Base-by-base conservation (phyloP, 2,888 invertebrate species). In the Psylliodes chrysocephalus region DNA sequence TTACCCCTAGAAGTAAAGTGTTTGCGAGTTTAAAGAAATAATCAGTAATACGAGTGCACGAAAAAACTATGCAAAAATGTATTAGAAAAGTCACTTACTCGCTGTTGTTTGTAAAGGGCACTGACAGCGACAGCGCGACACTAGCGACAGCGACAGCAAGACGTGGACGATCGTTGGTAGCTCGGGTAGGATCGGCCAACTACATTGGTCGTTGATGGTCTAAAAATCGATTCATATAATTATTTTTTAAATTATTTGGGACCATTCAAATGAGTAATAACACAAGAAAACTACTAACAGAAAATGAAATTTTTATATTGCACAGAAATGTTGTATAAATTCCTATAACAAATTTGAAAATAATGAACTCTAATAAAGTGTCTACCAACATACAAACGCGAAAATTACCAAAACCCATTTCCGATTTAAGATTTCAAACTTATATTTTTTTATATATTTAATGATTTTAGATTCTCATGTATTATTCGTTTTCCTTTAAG, bases 41-140 rank as follows among this genome's bases (percentile, higher is more conserved):
- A 47, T 53, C 35, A 46, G 33, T 61, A 59, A 55, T 15, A 17
- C 15, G 35, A 40, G 55, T 59, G 64, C 69, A 61, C 62, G 14
- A 65, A 33, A 52, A 56, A 55, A 66, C 47, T 55, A 57, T 49
- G 61, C 61, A 59, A 61, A 62, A 59, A 54, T 60, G 46, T 57
- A 60, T 40, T 77, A 74, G 69, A 77, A 81, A 80, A 79, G 78
- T 81, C 82, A 84, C 84, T 84, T 83, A 84, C 84, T 79, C 82
- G 82, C 81, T 84, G 83, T 83, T 84, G 83, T 84, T 83, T 83
- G 83, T 81, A 59, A 82, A 79, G 79, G 63, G 69, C 67, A 73
- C 71, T 72, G 72, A 73, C 73, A 71, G 71, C 65, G 60, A 60
- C 53, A 57, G 59, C 38, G 30, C 33, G 53, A 52, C 53, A 59